These are phyloP conservation scores for Bradypus variegatus DNA, from an alignment of 2,797 vertebrate genomes.

Conservation along the genomic window DNA sequence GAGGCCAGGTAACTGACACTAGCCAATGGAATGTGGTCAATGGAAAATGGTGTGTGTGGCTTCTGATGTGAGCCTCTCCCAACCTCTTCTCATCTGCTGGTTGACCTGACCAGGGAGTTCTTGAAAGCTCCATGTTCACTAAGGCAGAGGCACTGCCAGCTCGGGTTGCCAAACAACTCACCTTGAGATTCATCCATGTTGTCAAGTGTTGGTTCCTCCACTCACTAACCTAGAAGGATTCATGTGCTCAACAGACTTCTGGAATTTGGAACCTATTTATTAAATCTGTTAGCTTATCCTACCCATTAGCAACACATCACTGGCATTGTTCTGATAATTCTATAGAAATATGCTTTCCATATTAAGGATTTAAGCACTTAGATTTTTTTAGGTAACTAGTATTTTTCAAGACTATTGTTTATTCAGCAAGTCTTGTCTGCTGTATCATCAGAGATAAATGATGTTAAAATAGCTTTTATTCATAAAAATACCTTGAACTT, in stretches of 20 bases:
- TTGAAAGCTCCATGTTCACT: too few relatives aligned
- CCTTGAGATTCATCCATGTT: background rate
- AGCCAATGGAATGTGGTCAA: background rate
- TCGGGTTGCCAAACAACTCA: background rate
- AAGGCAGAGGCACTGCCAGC: background rate
- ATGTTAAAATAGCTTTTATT: background rate
- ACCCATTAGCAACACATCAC: background rate
- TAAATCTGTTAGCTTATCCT: background rate
- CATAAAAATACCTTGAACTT: background rate
- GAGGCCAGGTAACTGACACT: too few relatives aligned
- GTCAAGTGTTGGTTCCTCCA: background rate
- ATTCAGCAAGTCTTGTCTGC: background rate
- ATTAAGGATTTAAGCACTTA: background rate
- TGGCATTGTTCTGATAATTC: background rate
- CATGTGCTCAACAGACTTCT: background rate
- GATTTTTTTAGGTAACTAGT: background rate
- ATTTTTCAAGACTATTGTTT: background rate
- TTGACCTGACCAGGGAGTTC: background rate
- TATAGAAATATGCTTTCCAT: background rate
- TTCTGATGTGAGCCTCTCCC: background rate
- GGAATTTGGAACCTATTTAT: background rate
- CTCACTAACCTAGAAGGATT: background rate
- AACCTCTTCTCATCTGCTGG: background rate
- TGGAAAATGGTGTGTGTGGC: accelerated
- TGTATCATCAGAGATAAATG: background rate